phyloP scores from a whole-genome alignment of 2,797 vertebrate genomes.

The Podarcis lilfordi region DNA sequence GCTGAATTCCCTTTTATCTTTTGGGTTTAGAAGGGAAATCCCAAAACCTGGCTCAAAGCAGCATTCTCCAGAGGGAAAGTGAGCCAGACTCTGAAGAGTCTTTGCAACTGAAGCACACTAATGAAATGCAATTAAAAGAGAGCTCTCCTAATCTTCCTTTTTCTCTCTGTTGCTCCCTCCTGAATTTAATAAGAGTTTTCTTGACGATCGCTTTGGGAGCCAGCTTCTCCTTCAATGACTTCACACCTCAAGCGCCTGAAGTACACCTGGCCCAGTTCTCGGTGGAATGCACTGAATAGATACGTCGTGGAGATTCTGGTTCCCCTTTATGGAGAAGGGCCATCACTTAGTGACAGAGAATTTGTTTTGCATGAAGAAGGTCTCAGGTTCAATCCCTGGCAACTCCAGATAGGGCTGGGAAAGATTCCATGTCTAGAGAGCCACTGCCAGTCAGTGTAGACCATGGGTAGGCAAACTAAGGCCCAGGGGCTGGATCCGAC shows the following conservation, averaged over 20 bases:
- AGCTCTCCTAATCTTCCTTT: neutral
- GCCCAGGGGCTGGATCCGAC: no score
- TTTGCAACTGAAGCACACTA: neutral
- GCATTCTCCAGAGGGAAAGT: neutral
- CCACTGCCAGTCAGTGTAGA: no score
- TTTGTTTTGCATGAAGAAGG: no score
- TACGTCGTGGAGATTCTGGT: neutral
- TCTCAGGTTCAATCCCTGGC: no score
- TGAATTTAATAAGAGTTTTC: conserved; percentile 9
- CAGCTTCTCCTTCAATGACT: neutral
- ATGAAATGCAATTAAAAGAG: conserved; percentile 23
- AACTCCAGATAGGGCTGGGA: no score
- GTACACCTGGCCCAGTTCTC: neutral
- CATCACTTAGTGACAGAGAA: no score
- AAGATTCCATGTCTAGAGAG: no score
- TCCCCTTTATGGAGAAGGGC: neutral
- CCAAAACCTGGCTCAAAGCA: neutral
- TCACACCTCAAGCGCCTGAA: neutral
- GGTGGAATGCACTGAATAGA: neutral
- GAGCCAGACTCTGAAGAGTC: neutral
- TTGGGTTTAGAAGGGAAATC: neutral
- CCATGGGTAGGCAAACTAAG: no score
- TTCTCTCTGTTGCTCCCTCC: neutral
- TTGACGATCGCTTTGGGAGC: neutral
- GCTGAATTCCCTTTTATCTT: conserved; percentile 5